Evolutionary conservation across 1,140 invertebrate species (phyloP).

Genomic region (Oryctes rhinoceros): DNA sequence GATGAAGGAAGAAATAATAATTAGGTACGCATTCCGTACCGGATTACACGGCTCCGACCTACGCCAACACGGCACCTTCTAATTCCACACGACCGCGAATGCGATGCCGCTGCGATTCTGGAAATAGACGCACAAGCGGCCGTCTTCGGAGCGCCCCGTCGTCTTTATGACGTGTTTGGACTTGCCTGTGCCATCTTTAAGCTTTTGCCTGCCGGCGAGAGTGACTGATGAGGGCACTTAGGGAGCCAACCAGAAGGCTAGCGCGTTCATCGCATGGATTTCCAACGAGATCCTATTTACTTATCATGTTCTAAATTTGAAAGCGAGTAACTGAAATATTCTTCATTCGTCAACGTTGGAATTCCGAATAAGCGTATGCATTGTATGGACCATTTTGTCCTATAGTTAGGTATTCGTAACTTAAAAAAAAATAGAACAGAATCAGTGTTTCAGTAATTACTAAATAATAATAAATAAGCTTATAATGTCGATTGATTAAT

Average conservation of each 20-base stretch:
- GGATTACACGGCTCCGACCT: slow-evolving; percentile 30
- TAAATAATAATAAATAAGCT: no score
- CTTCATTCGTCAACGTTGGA: slow-evolving; percentile 2
- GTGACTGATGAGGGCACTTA: slow-evolving; percentile 20
- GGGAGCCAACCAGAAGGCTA: neutral
- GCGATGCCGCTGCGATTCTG: slow-evolving; percentile 7
- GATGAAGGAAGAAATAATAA: slow-evolving; percentile 8
- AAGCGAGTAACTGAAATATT: neutral
- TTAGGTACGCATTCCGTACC: slow-evolving; percentile 18
- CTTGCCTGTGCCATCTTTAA: slow-evolving; percentile 16
- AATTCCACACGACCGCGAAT: neutral
- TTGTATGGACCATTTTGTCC: no score
- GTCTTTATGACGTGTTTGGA: slow-evolving; percentile 9
- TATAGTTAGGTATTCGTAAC: no score
- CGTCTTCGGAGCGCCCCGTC: slow-evolving; percentile 18
- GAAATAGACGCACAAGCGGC: neutral
- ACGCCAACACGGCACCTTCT: slow-evolving; percentile 32
- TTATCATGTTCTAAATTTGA: slow-evolving; percentile 18
- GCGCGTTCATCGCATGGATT: neutral
- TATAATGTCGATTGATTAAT: no score
- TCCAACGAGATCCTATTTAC: neutral
- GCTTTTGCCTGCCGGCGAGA: neutral
- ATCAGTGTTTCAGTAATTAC: no score
- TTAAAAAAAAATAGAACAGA: no score
- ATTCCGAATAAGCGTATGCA: neutral